Percentiles rank a stretch among this genome's conserved stretches.
phyloP scores from a whole-genome alignment of 2,797 vertebrate genomes.

The Setipinna tenuifilis region DNA sequence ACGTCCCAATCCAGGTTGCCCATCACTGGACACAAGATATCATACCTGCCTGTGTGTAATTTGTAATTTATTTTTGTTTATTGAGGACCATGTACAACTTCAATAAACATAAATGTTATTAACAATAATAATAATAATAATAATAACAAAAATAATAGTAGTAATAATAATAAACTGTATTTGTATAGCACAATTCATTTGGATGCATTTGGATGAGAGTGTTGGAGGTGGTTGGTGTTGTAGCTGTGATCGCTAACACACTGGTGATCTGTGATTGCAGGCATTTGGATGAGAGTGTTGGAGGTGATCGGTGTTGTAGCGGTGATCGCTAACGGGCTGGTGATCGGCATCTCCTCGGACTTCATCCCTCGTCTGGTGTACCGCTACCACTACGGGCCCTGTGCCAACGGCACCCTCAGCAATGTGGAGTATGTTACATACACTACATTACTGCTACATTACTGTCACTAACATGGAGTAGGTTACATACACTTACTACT shows the following conservation, averaged over 20 bases:
- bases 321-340: conserved; percentile 88
- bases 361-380: conserved; percentile 90
- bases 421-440: conserved; percentile 68
- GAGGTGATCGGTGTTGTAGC: conserved; percentile 86
- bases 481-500: too few species aligned
- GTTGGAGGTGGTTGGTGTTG: conserved; percentile 83
- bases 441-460: neutral
- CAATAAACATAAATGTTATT: too few species aligned
- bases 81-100: too few species aligned
- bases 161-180: too few species aligned
- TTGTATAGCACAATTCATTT: too few species aligned
- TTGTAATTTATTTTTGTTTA: too few species aligned
- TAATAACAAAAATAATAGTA: too few species aligned
- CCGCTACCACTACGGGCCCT: conserved; percentile 84
- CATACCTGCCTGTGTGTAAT: too few species aligned
- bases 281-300: conserved; percentile 86
- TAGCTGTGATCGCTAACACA: conserved; percentile 87
- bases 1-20: too few species aligned
- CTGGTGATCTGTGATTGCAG: conserved; percentile 60
- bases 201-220: conserved; percentile 88
- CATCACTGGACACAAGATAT: too few species aligned
- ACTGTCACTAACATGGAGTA: too few species aligned
- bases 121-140: too few species aligned
- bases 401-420: conserved; percentile 50
- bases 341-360: conserved; percentile 89